Evolutionary conservation across 1,140 invertebrate species (phyloP).

Genomic region (Drosophila funebris): DNA sequence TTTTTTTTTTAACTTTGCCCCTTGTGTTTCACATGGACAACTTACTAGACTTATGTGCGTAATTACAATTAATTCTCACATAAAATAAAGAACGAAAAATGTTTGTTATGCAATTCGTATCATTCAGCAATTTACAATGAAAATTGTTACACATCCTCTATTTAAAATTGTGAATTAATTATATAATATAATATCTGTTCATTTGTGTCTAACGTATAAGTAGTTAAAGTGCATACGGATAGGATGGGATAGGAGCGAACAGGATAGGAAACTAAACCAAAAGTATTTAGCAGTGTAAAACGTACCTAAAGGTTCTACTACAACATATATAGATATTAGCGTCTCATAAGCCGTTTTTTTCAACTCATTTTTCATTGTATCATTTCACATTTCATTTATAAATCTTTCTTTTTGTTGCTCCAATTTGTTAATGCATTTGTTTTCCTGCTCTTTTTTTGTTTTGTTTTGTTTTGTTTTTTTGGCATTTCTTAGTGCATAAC

Average conservation of each 20-base stretch:
- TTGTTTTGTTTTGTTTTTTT: constrained; percentile 35
- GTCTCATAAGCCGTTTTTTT: constrained; percentile 67
- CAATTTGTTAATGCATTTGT: neutral
- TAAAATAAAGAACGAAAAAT: constrained; percentile 54
- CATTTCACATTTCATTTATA: constrained; percentile 1
- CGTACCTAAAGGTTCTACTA: constrained; percentile 69
- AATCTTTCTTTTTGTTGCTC: neutral
- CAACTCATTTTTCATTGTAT: constrained; percentile 25
- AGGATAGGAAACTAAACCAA: constrained; percentile 38
- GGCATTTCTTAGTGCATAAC: constrained; percentile 58
- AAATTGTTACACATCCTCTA: constrained; percentile 60
- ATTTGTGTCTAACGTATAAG: constrained; percentile 55
- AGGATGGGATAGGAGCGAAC: constrained; percentile 8
- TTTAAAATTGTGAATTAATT: constrained; percentile 60
- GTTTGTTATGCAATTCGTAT: constrained; percentile 30
- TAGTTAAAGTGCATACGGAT: constrained; percentile 40
- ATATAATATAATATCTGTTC: constrained; percentile 70
- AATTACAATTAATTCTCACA: constrained; percentile 61
- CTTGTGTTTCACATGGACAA: constrained; percentile 63
- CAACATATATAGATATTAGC: constrained; percentile 76
- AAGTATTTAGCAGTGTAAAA: constrained; percentile 55
- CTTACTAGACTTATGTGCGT: constrained; percentile 60
- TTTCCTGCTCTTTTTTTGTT: too few species aligned
- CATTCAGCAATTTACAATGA: constrained; percentile 71
- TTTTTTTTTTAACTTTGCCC: constrained; percentile 45